Evolutionary conservation across 2,888 invertebrate species (phyloP), one percentile per base, ranked within the genome.

Genomic region (Pachycephus smyrnensis): DNA sequence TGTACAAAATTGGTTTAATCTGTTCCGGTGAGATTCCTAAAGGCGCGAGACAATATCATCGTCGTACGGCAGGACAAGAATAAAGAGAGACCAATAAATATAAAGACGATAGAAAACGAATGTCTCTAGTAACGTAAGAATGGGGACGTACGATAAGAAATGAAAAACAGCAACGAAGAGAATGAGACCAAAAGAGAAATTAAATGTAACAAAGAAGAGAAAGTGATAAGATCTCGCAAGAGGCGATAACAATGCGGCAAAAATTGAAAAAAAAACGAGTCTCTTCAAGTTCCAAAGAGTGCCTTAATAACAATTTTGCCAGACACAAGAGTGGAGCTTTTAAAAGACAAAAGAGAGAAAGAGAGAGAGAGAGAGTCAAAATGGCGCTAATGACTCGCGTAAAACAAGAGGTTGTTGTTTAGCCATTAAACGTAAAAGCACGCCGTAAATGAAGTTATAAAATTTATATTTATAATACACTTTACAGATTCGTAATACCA

Each of bases 401-500:
- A 23, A 55, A 23, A 55, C 55, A 55, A 71, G 71, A 71, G 71
- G 71, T 71, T 71, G 31, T 73, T 74, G 30, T 55, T 55, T 1
- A 55, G 55, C 23, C 79, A 79, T 76, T 79, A 79, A 55, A 79
- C 33, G 33, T 88, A 88, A 89, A 55, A 55, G 55, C 55, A 55
- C 55, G 85, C 88, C 87, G 85, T 55, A 55, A 88, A 89, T 89
- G 90, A 91, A 90, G 89, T 90, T 91, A 91, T 90, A 91, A 91
- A 91, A 91, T 91, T 91, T 91, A 91, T 91, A 91, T 91, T 90
- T 91, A 91, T 91, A 90, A 91, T 91, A 91, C 91, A 91, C 91
- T 91, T 91, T 91, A 91, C 91, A 91, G 90, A 89, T 91, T 90
- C 88, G 87, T 90, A 91, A 90, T 89, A 90, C 89, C 89, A 90